Percentiles rank a stretch among this genome's conserved stretches.
These are phyloP conservation scores for Gopherus flavomarginatus DNA, from an alignment of 2,113 vertebrate genomes.

Conservation along the genomic window DNA sequence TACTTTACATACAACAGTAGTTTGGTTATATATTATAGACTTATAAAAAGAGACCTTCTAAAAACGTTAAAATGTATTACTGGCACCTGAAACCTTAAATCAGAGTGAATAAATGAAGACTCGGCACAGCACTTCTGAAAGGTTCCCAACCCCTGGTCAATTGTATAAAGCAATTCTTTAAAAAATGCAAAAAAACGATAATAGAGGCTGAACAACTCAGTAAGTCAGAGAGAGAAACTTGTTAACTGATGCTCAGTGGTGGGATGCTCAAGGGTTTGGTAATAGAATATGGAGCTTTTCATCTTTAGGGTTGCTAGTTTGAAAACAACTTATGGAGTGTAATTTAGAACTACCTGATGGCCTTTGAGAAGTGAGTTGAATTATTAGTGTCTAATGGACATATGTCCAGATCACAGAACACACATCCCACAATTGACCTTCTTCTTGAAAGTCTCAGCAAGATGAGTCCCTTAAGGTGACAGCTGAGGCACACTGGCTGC, in stretches of 20 bases:
- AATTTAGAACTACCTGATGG: fast-evolving
- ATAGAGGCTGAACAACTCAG: background rate
- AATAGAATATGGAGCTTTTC: background rate
- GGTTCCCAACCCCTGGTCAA: background rate
- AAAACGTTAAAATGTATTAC: no score
- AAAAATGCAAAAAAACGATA: background rate
- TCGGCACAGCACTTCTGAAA: no score
- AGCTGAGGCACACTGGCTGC: background rate
- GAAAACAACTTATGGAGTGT: background rate
- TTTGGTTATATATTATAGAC: no score
- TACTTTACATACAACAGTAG: no score
- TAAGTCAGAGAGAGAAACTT: background rate
- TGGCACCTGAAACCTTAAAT: no score
- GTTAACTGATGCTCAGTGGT: background rate
- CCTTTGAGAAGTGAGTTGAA: background rate
- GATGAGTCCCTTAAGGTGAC: background rate
- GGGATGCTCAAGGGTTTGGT: background rate
- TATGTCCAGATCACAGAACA: background rate
- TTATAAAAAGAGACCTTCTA: no score
- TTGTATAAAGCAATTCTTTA: background rate
- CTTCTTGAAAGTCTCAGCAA: background rate
- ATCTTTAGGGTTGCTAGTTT: background rate
- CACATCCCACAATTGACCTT: background rate
- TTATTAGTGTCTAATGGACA: background rate
- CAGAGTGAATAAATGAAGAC: no score